These are phyloP conservation scores for Apotomis turbidana DNA, from an alignment of 2,888 invertebrate species.

Conservation along the genomic window DNA sequence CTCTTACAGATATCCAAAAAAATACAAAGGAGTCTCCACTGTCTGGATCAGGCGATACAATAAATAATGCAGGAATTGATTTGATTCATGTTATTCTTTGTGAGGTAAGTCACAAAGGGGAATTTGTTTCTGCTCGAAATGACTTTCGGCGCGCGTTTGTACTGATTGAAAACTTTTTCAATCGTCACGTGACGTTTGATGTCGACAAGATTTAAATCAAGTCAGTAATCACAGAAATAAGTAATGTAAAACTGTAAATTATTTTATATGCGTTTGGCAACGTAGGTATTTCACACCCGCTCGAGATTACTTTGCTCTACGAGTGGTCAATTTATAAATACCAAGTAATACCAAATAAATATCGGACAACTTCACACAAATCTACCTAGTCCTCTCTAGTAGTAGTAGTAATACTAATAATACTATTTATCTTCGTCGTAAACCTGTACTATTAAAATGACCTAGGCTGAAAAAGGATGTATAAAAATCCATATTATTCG, in stretches of 20 bases:
- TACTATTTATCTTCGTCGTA: no score
- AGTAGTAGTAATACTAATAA: no score
- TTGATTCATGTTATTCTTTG: conserved; percentile 46
- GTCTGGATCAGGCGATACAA: conserved; percentile 42
- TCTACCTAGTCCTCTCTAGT: no score
- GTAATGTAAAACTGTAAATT: background rate
- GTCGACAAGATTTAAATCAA: conserved; percentile 11
- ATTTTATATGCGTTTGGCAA: no score
- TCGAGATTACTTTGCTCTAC: no score
- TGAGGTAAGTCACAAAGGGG: conserved; percentile 46
- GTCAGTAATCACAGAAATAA: background rate
- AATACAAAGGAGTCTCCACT: conserved; percentile 13
- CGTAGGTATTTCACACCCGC: no score
- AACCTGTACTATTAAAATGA: no score
- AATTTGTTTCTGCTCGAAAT: conserved; percentile 44
- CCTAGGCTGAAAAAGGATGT: no score
- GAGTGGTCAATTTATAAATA: no score
- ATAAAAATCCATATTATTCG: no score
- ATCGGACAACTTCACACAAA: no score
- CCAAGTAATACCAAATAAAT: no score
- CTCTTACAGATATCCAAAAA: conserved; percentile 16
- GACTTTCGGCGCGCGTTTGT: conserved; percentile 24
- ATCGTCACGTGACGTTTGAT: conserved; percentile 20
- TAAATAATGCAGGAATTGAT: conserved; percentile 51
- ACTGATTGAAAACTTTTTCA: conserved; percentile 39